phyloP scores from a whole-genome alignment of 2,888 invertebrate genomes.

The Leucophora obtusa region DNA sequence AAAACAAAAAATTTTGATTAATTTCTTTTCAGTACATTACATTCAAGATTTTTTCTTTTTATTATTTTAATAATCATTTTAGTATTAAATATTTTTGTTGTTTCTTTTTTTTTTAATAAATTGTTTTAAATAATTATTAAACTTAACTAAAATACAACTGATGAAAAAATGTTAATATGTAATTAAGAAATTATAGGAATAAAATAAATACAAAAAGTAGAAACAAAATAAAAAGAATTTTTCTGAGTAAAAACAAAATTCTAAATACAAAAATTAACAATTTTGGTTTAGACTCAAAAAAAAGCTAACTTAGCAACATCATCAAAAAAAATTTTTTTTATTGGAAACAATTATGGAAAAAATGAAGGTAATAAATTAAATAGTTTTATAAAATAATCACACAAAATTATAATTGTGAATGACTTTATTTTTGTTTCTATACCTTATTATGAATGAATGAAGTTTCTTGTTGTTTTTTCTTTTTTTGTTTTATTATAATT shows the following conservation, averaged over 20 bases:
- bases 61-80: slow-evolving; percentile 45
- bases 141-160: slow-evolving; percentile 54
- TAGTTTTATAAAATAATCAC: slow-evolving; percentile 9
- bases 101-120: slow-evolving; percentile 22
- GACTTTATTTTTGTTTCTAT: slow-evolving; percentile 13
- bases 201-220: background rate
- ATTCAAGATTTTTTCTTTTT: slow-evolving; percentile 36
- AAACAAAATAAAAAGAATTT: background rate
- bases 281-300: no score
- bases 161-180: slow-evolving; percentile 21
- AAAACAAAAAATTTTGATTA: slow-evolving; percentile 13
- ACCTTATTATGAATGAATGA: slow-evolving; percentile 51
- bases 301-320: background rate
- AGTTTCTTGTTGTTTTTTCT: slow-evolving; percentile 24
- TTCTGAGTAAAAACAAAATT: background rate
- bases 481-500: slow-evolving; percentile 50
- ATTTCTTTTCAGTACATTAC: slow-evolving; percentile 27
- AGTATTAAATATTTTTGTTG: slow-evolving; percentile 33
- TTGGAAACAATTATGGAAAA: background rate
- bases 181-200: slow-evolving; percentile 12
- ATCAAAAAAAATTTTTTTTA: background rate
- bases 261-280: background rate
- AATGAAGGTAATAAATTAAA: background rate
- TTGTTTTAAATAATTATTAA: slow-evolving; percentile 17
- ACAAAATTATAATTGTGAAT: slow-evolving; percentile 24